Conservation (phyloP, 2,113 vertebrate genomes). For the Felis chaus region DNA sequence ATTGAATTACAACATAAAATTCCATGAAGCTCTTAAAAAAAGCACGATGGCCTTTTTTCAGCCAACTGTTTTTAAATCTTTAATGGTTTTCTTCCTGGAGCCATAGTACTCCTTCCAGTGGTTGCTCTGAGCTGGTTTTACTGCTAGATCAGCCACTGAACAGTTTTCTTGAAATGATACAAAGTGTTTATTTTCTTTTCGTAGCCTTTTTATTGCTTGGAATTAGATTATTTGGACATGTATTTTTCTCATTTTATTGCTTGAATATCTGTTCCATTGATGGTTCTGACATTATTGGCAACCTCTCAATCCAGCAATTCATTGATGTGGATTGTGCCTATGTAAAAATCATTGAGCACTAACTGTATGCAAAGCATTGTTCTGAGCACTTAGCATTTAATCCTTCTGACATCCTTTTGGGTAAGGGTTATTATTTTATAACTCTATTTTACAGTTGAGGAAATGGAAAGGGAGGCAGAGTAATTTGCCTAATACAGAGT, state of each 20-base stretch:
- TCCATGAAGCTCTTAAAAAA: neutral
- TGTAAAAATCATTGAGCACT: neutral
- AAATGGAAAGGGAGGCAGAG: neutral
- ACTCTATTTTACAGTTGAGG: neutral
- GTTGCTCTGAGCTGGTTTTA: neutral
- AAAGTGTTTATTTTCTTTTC: neutral
- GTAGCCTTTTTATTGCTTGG: neutral
- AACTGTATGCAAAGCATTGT: neutral
- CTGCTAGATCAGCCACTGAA: neutral
- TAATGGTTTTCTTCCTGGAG: neutral
- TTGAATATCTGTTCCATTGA: neutral
- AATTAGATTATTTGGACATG: neutral
- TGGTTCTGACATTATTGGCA: neutral
- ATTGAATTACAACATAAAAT: neutral
- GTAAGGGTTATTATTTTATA: neutral
- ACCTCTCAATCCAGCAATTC: neutral
- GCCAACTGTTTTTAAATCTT: neutral
- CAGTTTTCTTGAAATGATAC: neutral
- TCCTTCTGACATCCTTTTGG: neutral
- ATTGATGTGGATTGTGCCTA: neutral
- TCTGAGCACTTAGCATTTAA: slow-evolving; percentile 25
- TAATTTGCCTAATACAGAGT: neutral
- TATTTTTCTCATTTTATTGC: slow-evolving; percentile 17
- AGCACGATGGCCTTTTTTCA: neutral
- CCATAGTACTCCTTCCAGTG: neutral